Conservation (phyloP, 2,797 vertebrate genomes). For the Scolopax bukidnonensis region DNA sequence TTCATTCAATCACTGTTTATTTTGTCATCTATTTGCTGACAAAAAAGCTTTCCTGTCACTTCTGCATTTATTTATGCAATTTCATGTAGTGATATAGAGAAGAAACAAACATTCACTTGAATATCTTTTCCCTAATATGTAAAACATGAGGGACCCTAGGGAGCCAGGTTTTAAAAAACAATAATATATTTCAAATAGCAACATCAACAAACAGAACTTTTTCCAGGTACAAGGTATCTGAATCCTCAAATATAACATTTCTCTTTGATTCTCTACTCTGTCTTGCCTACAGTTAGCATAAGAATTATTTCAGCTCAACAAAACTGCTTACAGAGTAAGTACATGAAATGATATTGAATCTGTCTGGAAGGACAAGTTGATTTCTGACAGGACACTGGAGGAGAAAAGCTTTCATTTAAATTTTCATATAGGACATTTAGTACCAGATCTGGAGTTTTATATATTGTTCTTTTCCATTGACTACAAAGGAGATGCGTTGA, state of each 20-base stretch:
- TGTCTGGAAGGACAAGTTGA: not conserved
- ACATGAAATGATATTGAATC: not conserved
- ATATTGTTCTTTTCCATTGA: not conserved
- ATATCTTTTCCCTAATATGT: not conserved
- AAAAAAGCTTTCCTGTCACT: not conserved
- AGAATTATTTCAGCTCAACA: constrained; percentile 1
- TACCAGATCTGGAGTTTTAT: not conserved
- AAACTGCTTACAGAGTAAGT: not conserved
- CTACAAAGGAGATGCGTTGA: not conserved
- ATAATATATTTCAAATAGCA: not conserved
- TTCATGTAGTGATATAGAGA: not conserved
- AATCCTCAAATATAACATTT: constrained; percentile 23
- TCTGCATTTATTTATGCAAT: constrained; percentile 9
- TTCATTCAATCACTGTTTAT: accelerated
- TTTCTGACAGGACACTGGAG: not conserved
- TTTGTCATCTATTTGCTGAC: not conserved
- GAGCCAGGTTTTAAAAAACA: not conserved
- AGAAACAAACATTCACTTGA: not conserved
- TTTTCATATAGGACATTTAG: not conserved
- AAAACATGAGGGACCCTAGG: not conserved
- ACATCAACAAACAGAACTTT: not conserved
- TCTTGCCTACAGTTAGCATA: constrained; percentile 8
- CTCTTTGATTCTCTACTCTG: not conserved
- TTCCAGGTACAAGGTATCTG: not conserved
- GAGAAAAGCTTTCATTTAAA: not conserved